phyloP scores from a whole-genome alignment of 2,797 vertebrate species.

The Channa striata region DNA sequence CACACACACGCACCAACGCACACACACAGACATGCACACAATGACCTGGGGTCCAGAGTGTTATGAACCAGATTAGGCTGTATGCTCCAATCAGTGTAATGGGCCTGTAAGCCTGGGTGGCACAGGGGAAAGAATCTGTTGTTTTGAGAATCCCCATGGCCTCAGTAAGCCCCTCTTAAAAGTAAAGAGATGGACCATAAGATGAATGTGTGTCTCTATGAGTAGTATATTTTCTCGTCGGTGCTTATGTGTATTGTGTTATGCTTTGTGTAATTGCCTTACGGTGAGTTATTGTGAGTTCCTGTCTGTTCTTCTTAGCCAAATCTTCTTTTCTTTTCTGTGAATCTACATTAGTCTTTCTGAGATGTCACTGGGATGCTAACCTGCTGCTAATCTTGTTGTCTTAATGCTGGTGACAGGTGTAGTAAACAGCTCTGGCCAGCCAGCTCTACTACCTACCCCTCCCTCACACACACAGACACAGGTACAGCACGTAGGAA shows the following conservation, averaged over 20 bases:
- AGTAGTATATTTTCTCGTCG: slow-evolving; percentile 23
- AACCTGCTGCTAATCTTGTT: slow-evolving; percentile 84
- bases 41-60: slow-evolving; percentile 68
- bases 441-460: slow-evolving; percentile 71
- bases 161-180: slow-evolving; percentile 77
- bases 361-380: slow-evolving; percentile 71
- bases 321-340: slow-evolving; percentile 52
- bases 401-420: slow-evolving; percentile 86
- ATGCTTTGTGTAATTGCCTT: slow-evolving; percentile 7
- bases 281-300: slow-evolving; percentile 51
- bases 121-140: slow-evolving; percentile 77
- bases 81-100: slow-evolving; percentile 83
- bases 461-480: slow-evolving; percentile 77
- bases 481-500: slow-evolving; percentile 79
- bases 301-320: slow-evolving; percentile 36
- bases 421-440: slow-evolving; percentile 83
- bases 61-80: slow-evolving; percentile 80
- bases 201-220: slow-evolving; percentile 54
- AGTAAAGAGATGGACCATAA: slow-evolving; percentile 73
- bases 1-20: slow-evolving; percentile 6
- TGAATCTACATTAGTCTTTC: slow-evolving; percentile 62
- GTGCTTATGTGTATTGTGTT: slow-evolving; percentile 24
- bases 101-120: slow-evolving; percentile 77
- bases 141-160: slow-evolving; percentile 74
- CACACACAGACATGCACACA: slow-evolving; percentile 15